These are phyloP conservation scores for Pseudorhiza aurosa DNA, from an alignment of 30 jellyfish, hydroid and myxozoan genomes.

Conservation along the genomic window DNA sequence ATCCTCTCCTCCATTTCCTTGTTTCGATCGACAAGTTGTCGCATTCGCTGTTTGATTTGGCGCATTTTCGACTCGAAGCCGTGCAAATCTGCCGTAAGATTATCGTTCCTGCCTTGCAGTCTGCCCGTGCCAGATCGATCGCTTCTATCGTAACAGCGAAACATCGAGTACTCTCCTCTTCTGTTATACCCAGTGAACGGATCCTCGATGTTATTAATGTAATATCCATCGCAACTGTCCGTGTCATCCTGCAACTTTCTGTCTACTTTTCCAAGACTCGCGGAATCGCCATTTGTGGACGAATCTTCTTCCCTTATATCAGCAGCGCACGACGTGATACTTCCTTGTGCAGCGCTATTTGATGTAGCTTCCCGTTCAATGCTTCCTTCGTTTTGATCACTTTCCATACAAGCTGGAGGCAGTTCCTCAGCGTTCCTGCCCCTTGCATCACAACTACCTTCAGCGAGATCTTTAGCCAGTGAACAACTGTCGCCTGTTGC, in stretches of 20 bases:
- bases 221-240: neutral
- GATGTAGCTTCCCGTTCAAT: too few species aligned
- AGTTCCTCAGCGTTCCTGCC: too few species aligned
- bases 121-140: neutral
- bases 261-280: neutral
- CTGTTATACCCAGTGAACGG: neutral
- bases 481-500: too few species aligned
- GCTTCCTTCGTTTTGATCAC: too few species aligned
- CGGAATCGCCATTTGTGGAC: neutral
- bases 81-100: conserved; percentile 31
- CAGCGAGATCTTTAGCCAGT: too few species aligned
- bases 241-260: neutral
- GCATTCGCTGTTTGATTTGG: conserved; percentile 24
- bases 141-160: neutral
- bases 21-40: conserved; percentile 31
- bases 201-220: neutral
- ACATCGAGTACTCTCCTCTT: neutral
- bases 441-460: too few species aligned
- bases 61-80: conserved; percentile 43
- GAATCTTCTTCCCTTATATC: neutral
- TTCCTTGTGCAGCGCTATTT: too few species aligned
- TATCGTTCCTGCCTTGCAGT: neutral
- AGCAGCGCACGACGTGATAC: too few species aligned
- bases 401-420: too few species aligned
- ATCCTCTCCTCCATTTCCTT: conserved; percentile 49